Percentiles rank a stretch among this genome's conserved stretches.
These are phyloP conservation scores for Seriola aureovittata DNA, from an alignment of 2,113 vertebrate species.

Conservation along the genomic window DNA sequence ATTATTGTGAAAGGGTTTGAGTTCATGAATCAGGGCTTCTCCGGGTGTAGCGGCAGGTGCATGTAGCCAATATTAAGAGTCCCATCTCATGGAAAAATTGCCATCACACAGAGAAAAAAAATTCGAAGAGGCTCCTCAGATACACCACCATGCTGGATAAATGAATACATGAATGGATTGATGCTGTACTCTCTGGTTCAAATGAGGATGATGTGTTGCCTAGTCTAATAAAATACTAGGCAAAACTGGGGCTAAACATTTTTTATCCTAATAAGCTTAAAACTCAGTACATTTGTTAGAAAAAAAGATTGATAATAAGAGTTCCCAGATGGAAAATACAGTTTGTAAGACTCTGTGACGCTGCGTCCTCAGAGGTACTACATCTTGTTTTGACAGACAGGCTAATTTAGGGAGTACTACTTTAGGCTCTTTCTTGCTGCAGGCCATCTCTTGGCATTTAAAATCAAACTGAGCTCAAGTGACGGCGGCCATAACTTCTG, in stretches of 20 bases:
- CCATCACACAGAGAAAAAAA: not conserved
- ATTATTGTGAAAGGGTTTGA: not conserved
- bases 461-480: constrained; percentile 62
- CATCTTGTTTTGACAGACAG: constrained; percentile 50
- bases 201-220: not conserved
- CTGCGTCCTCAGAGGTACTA: constrained; percentile 9
- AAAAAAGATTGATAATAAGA: not conserved
- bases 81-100: not conserved
- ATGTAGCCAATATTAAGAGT: not conserved
- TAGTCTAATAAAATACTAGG: not conserved
- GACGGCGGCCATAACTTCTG: constrained; percentile 28
- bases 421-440: constrained; percentile 54
- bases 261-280: constrained; percentile 12
- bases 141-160: not conserved
- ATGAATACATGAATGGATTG: not conserved
- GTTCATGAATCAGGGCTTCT: not conserved
- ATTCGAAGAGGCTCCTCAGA: not conserved
- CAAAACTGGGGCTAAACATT: not conserved
- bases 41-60: not conserved
- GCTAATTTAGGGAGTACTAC: constrained; percentile 61
- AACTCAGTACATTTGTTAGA: constrained; percentile 5
- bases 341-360: not conserved
- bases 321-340: constrained; percentile 3
- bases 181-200: not conserved
- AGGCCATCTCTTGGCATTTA: constrained; percentile 61